Conservation (phyloP, 2,888 invertebrate genomes). For the Chalcis sispes region DNA sequence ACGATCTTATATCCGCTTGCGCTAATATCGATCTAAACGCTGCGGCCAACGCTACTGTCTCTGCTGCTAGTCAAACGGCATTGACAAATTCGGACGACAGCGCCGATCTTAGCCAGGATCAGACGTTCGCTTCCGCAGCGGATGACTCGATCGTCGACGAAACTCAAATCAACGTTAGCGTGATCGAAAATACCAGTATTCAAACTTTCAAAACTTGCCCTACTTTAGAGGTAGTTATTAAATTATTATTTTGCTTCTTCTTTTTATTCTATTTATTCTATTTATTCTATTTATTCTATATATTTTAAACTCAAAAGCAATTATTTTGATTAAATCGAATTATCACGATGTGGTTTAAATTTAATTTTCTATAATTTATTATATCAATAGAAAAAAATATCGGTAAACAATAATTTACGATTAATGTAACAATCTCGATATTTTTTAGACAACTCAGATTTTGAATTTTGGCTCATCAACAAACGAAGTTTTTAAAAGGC, state of each 20-base stretch:
- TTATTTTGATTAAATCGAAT: background rate
- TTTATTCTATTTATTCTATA: background rate
- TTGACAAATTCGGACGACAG: slow-evolving; percentile 19
- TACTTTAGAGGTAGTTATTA: slow-evolving; percentile 31
- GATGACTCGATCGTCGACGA: slow-evolving; percentile 56
- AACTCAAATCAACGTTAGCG: slow-evolving; percentile 2
- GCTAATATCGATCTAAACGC: slow-evolving; percentile 63
- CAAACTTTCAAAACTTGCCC: slow-evolving; percentile 49
- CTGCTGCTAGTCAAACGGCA: too few relatives aligned
- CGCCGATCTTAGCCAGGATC: slow-evolving; percentile 66
- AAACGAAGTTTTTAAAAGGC: background rate
- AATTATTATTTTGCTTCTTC: background rate
- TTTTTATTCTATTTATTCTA: background rate
- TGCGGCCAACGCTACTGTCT: background rate
- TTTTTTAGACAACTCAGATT: slow-evolving; percentile 24
- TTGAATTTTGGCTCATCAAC: background rate
- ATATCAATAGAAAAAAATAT: too few relatives aligned
- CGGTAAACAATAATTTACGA: background rate
- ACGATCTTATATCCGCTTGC: slow-evolving; percentile 69
- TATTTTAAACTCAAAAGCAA: background rate
- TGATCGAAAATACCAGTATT: background rate
- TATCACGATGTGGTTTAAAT: too few relatives aligned
- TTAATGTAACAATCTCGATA: too few relatives aligned
- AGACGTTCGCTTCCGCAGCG: slow-evolving; percentile 67
- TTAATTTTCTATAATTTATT: background rate